Percentiles rank a stretch among this genome's conserved stretches.
Evolutionary conservation across 2,888 invertebrate genomes (phyloP).

Genomic region (Eupelmus urozonus): DNA sequence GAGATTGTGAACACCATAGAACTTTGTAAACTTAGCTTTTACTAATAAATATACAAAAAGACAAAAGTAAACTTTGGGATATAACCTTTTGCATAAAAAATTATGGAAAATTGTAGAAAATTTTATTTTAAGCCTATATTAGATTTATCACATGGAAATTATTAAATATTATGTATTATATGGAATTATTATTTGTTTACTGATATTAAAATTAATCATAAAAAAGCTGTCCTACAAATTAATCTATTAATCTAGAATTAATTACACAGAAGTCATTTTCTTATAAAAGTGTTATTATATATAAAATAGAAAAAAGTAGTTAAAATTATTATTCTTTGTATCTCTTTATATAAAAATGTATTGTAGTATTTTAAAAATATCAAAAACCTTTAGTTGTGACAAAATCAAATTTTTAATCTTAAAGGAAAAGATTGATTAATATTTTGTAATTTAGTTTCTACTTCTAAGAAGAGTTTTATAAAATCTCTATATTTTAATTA

Average conservation of each 20-base stretch:
- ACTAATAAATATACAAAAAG: conserved; percentile 12
- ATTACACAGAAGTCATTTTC: too few relatives aligned
- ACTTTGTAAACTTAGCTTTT: background rate
- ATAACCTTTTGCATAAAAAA: conserved; percentile 19
- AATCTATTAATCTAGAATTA: conserved; percentile 23
- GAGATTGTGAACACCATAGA: conserved; percentile 35
- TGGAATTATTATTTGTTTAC: conserved; percentile 34
- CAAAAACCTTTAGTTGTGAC: conserved; percentile 4
- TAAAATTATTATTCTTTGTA: too few relatives aligned
- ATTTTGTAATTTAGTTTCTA: conserved; percentile 4
- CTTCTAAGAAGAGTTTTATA: conserved; percentile 17
- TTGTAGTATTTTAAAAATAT: conserved; percentile 20
- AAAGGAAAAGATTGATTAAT: background rate
- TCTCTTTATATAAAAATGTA: conserved; percentile 14
- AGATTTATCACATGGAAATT: conserved; percentile 52
- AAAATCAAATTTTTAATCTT: background rate
- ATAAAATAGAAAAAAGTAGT: conserved; percentile 16
- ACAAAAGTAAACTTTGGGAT: conserved; percentile 29
- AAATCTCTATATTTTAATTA: conserved; percentile 27
- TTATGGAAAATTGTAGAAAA: conserved; percentile 47
- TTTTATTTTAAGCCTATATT: conserved; percentile 38
- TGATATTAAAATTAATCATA: conserved; percentile 40
- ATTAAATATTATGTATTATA: conserved; percentile 30
- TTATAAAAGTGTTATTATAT: conserved; percentile 46
- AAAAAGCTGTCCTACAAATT: conserved; percentile 47